These are phyloP conservation scores for Phengaris alcon DNA, from an alignment of 2,888 invertebrate species.

Conservation along the genomic window DNA sequence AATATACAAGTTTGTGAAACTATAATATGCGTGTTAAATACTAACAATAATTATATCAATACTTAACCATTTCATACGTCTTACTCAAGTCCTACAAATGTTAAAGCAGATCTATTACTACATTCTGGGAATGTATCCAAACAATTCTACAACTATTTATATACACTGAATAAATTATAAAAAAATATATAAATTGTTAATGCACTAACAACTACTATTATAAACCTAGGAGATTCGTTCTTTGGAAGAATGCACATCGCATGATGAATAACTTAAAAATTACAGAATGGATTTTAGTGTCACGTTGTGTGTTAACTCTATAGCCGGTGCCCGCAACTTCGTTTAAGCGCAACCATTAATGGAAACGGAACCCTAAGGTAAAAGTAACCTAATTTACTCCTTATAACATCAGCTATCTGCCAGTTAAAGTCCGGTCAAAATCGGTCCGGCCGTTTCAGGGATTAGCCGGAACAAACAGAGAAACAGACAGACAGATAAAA, in stretches of 20 bases:
- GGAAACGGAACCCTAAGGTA: no score
- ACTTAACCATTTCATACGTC: constrained; percentile 40
- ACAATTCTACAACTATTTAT: constrained; percentile 52
- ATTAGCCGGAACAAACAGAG: no score
- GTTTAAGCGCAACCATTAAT: no score
- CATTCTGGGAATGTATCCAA: constrained; percentile 66
- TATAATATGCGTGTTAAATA: constrained; percentile 40
- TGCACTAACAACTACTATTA: constrained; percentile 40
- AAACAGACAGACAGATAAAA: no score
- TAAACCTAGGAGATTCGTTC: constrained; percentile 50
- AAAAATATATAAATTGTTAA: constrained; percentile 55
- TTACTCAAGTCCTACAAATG: constrained; percentile 49
- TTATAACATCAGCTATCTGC: no score
- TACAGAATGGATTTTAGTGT: constrained; percentile 4
- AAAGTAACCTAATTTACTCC: no score
- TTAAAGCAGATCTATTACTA: constrained; percentile 65
- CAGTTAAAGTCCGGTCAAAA: no score
- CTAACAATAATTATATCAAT: constrained; percentile 33
- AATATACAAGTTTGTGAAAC: background rate
- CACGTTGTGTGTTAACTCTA: background rate
- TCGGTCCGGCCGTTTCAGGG: no score
- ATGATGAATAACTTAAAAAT: background rate
- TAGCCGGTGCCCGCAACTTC: no score
- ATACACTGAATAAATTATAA: constrained; percentile 59
- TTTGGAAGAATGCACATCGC: constrained; percentile 44